Evolutionary conservation across 2,113 vertebrate species (phyloP).

Genomic region (Chloropsis cyanopogon): DNA sequence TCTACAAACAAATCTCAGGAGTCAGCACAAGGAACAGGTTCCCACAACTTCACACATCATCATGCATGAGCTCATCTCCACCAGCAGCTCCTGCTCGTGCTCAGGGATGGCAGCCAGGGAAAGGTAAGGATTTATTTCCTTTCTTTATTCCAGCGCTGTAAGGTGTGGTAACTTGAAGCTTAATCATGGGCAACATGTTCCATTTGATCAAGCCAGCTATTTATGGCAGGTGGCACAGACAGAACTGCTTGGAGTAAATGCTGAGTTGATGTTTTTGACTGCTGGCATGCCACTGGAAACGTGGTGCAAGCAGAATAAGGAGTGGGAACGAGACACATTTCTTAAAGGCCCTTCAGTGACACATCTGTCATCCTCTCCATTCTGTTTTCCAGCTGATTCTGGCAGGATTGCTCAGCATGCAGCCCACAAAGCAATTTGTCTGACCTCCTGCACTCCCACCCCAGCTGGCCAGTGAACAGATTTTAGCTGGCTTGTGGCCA

Average conservation of each 20-base stretch:
- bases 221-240: not conserved
- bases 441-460: not conserved
- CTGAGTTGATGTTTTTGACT: not conserved
- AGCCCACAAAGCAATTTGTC: not conserved
- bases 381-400: not conserved
- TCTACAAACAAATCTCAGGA: not conserved
- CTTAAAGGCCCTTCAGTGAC: not conserved
- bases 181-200: not conserved
- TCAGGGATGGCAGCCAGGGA: not conserved
- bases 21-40: not conserved
- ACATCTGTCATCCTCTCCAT: not conserved
- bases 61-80: not conserved
- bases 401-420: not conserved
- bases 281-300: not conserved
- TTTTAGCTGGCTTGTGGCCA: not conserved
- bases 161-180: not conserved
- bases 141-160: not conserved
- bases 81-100: not conserved
- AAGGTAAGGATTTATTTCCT: not conserved
- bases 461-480: not conserved
- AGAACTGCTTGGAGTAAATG: not conserved
- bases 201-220: not conserved
- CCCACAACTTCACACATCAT: not conserved
- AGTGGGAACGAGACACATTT: not conserved
- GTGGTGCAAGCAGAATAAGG: accelerated